Evolutionary conservation across 2,113 vertebrate species (phyloP).

Genomic region (Hippocampus abdominalis): DNA sequence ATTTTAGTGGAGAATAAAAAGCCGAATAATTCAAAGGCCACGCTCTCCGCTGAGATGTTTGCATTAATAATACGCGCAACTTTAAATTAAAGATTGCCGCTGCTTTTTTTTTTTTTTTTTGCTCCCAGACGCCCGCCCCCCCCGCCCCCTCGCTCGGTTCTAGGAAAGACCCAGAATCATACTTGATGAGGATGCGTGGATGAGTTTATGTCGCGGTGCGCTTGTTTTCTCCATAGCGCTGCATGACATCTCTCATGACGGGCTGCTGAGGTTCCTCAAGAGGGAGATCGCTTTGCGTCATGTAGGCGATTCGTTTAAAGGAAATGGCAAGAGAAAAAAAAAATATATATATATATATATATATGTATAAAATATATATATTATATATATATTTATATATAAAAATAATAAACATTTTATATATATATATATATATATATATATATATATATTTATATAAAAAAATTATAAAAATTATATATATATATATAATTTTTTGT

Average conservation of each 20-base stretch:
- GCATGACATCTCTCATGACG: background rate
- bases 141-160: conserved; percentile 25
- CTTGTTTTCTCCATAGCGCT: background rate
- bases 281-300: background rate
- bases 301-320: background rate
- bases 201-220: background rate
- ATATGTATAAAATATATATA: no score
- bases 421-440: no score
- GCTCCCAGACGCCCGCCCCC: background rate
- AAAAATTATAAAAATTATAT: no score
- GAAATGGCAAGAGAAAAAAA: background rate
- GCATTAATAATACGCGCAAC: conserved; percentile 47
- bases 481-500: no score
- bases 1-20: conserved; percentile 26
- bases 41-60: conserved; percentile 28
- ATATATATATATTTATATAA: no score
- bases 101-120: conserved; percentile 6
- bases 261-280: background rate
- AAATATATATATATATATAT: no score
- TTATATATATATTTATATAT: no score
- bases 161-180: conserved; percentile 27
- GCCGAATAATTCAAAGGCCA: conserved; percentile 35
- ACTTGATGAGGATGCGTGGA: conserved; percentile 20
- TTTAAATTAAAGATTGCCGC: conserved; percentile 51
- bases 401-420: no score